Conservation (phyloP, 1,140 invertebrate genomes). For the Frieseomelitta varia region DNA sequence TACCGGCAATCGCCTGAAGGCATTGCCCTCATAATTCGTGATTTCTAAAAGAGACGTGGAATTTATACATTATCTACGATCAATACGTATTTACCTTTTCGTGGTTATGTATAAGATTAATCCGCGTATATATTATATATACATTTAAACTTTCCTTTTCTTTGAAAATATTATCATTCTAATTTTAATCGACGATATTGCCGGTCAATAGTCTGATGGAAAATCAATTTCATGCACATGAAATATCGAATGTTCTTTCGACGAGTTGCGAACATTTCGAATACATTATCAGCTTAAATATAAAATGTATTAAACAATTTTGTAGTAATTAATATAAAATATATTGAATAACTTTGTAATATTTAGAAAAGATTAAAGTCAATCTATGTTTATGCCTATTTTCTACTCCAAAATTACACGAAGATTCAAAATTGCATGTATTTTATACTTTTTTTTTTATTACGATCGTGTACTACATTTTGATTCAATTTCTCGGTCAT, state of each 20-base stretch:
- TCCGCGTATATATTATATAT: not conserved
- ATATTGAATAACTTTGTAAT: not conserved
- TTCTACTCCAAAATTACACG: too few relatives aligned
- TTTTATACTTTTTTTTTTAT: too few relatives aligned
- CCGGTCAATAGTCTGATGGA: not conserved
- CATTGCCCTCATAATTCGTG: constrained; percentile 8
- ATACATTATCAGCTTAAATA: too few relatives aligned
- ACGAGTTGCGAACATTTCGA: too few relatives aligned
- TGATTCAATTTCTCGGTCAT: too few relatives aligned
- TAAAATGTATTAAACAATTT: too few relatives aligned
- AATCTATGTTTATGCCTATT: not conserved
- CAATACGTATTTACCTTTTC: not conserved
- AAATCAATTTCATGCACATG: not conserved
- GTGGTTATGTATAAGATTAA: not conserved
- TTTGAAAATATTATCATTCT: not conserved
- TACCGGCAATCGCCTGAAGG: constrained; percentile 2
- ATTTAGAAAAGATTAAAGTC: not conserved
- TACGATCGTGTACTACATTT: too few relatives aligned
- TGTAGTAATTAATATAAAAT: too few relatives aligned
- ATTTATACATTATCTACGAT: constrained; percentile 23
- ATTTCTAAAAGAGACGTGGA: constrained; percentile 11
- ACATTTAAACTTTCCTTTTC: not conserved
- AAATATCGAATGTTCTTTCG: not conserved
- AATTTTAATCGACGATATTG: not conserved
- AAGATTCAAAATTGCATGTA: too few relatives aligned